These are phyloP conservation scores for Proteles cristata DNA, from an alignment of 2,113 vertebrate species.

Conservation along the genomic window DNA sequence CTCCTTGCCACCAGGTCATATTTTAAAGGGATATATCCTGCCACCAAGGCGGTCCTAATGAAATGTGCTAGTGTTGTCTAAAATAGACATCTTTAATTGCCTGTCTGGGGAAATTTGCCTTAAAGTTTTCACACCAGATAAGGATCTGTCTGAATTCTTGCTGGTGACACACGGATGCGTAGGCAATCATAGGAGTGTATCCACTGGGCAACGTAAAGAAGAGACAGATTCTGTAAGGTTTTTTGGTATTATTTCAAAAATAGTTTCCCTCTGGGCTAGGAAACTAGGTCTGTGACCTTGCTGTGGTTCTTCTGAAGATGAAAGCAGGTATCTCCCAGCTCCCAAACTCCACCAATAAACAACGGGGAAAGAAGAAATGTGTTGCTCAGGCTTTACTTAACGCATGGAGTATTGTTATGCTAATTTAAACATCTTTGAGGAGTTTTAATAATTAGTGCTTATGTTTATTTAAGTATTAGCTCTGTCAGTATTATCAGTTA, in stretches of 20 bases:
- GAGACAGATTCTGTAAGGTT: not conserved
- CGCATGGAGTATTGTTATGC: not conserved
- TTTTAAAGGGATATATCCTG: slow-evolving; percentile 61
- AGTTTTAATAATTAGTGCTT: not conserved
- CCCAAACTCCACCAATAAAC: not conserved
- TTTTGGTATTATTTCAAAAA: not conserved
- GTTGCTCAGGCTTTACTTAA: not conserved
- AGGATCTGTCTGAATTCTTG: not conserved
- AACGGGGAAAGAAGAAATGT: not conserved
- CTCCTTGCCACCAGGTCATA: slow-evolving; percentile 33
- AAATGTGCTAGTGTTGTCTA: slow-evolving; percentile 38
- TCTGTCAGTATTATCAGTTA: not conserved
- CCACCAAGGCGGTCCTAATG: slow-evolving; percentile 41
- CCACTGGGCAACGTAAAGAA: not conserved
- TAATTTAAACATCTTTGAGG: not conserved
- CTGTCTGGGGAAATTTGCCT: not conserved
- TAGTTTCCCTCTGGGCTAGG: not conserved
- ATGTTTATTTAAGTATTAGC: not conserved
- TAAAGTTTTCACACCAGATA: slow-evolving; percentile 8
- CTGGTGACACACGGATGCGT: not conserved
- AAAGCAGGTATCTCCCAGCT: not conserved
- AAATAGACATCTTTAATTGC: not conserved
- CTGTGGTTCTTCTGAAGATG: not conserved
- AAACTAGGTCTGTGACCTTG: not conserved
- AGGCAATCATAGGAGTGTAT: not conserved